Base-by-base conservation (phyloP, 2,113 vertebrate genomes). In the Rhinoderma darwinii region DNA sequence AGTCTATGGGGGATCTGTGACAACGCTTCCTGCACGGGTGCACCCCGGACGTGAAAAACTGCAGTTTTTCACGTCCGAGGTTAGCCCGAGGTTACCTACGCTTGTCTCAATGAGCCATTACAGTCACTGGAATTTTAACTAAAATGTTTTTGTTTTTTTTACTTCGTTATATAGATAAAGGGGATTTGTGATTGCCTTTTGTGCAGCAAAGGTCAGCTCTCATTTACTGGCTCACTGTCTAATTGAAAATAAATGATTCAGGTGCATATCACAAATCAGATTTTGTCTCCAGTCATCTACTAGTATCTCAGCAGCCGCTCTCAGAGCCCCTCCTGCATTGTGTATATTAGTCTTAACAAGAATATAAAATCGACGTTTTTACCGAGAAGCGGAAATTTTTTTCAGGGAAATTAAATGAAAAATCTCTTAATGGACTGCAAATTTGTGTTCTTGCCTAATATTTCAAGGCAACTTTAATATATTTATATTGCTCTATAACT, bases 401-500 rank as follows among this genome's bases (percentile, higher is more conserved):
- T 39, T 37, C 37, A 25, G 51, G 78, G 22, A 81, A 43, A 81
- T 61, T 54, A 54, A 79, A 79, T 79, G n/a, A 81, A 81, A 61
- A 20, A 61, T 81, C 37, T 41, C 18, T 5, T 30, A n/a, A 59
- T 27, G 22, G 39, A 43, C 32, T 43, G 25, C 35, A 81, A 15
- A 81, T 81, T 14, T 39, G 17, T 80, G 39, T 72, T 25, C 54
- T n/a, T 61, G 20, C 51, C 35, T n/a, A 17, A 39, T 61, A 37
- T 41, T 41, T 0, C 20, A 32, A 43, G 66, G 20, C 17, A 51
- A 30, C 54, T 72, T 83, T 15, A 10, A 22, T 44, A 35, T 8
- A 51, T 75, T 76, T 56, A 18, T 15, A 17, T 84, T 43, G 5
- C 76, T 75, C n/a, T 30, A n/a, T 22, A 88, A 32, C 39, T 89